Base-by-base conservation (phyloP, 2,888 invertebrate species). In the Chrysodeixis includens region DNA sequence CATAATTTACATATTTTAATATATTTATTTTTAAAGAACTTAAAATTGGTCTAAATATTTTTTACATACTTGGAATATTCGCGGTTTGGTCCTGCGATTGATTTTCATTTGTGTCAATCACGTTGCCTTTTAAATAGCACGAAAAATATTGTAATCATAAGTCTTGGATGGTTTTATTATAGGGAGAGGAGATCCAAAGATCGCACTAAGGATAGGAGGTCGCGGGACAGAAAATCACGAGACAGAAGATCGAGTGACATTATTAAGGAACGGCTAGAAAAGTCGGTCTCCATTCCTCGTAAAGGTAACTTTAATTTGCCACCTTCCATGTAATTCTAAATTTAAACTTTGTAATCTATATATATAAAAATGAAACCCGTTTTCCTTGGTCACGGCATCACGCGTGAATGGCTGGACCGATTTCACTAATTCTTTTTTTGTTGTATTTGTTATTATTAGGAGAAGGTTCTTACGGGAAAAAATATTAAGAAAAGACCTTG, bases 181-280 rank as follows among this genome's bases (percentile, higher is more conserved):
- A 93, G 92, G 90, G 95, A 92, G 82, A 94, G 86, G 80, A 92
- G 87, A 85, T 95, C 95, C 66, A 93, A 91, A 79, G 95, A 93
- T 72, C 92, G 95, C 20, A 81, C 81, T 30, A 92, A 90, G 76
- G 93, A 93, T 26, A 89, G 90, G 66, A 88, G 91, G 75, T 93
- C 94, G 4, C 90, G 92, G 51, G 95, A 96, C 49, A 90, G 93
- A 64, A 95, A 95, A 71, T 95, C 95, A 69, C 93, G 96, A 18
- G 93, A 94, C 3, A 89, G 94, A 66, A 90, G 93, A 62, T 94
- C 93, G 56, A 93, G 92, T 70, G 95, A 95, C 67, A 76, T 94
- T 10, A 94, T 94, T 71, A 94, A 95, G 74, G 95, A 95, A 80
- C 88, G 95, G 10, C 82, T 95, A 70, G 95, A 95, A 72, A 95